Percentiles rank a stretch among this genome's conserved stretches.
Evolutionary conservation across 1,140 invertebrate species (phyloP).

Genomic region (Drosophila kohkoa): DNA sequence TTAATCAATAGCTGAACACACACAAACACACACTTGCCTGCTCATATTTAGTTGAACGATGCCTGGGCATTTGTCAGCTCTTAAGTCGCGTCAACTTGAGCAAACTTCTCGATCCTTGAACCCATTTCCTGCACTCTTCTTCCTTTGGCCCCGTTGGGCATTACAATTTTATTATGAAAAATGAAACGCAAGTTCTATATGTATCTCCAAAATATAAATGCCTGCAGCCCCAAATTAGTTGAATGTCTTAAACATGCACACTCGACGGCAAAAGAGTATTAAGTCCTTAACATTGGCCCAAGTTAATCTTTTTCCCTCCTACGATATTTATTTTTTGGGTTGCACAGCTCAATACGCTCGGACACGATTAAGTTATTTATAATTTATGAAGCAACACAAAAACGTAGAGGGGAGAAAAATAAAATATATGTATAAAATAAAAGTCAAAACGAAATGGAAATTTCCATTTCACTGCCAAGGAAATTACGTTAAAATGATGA

Average conservation of each 20-base stretch:
- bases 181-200: neutral
- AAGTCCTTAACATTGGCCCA: neutral
- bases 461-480: slow-evolving; percentile 61
- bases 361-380: slow-evolving; percentile 77
- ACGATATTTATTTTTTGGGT: slow-evolving; percentile 15
- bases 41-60: slow-evolving; percentile 32
- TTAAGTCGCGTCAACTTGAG: slow-evolving; percentile 44
- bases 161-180: neutral
- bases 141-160: neutral
- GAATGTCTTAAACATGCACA: neutral
- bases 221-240: neutral
- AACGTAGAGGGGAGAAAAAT: neutral
- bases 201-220: neutral
- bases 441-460: slow-evolving; percentile 48
- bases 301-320: neutral
- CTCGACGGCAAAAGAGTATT: slow-evolving; percentile 2
- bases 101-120: slow-evolving; percentile 53
- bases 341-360: slow-evolving; percentile 69
- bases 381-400: slow-evolving; percentile 63
- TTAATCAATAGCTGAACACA: slow-evolving; percentile 59
- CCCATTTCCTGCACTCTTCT: slow-evolving; percentile 5
- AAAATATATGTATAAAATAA: slow-evolving; percentile 17
- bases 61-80: slow-evolving; percentile 59
- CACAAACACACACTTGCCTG: neutral
- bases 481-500: slow-evolving; percentile 72